These are phyloP conservation scores for Umimayanthus kanabou DNA, from an alignment of 92 coral and sea anemone genomes.

Conservation along the genomic window DNA sequence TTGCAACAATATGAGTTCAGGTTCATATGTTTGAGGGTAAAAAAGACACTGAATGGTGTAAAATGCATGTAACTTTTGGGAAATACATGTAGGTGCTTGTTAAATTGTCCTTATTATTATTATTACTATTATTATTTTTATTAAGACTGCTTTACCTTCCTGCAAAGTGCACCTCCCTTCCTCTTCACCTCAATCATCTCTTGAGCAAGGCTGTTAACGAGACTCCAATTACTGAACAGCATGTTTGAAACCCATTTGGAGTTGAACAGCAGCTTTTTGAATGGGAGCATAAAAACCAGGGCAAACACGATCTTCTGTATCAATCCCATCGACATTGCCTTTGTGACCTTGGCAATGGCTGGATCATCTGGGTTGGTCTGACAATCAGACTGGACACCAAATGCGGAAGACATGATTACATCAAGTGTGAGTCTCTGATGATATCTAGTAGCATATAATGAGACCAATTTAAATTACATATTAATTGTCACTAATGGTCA, in stretches of 20 bases:
- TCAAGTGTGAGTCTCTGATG: conserved; percentile 36
- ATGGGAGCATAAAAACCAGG: conserved; percentile 19
- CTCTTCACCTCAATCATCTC: conserved; percentile 33
- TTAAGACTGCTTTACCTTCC: background rate
- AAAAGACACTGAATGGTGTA: too few relatives aligned
- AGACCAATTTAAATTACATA: too few relatives aligned
- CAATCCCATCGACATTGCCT: conserved; percentile 3
- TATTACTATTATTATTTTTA: background rate
- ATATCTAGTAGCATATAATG: background rate
- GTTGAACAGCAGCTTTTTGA: background rate
- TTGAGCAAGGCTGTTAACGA: background rate
- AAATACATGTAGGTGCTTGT: too few relatives aligned
- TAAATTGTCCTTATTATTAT: background rate
- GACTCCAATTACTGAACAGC: background rate
- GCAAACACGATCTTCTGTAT: conserved; percentile 19
- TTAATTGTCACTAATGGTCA: too few relatives aligned
- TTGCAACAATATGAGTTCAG: too few relatives aligned
- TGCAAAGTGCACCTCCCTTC: conserved; percentile 3
- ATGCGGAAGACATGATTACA: conserved; percentile 42
- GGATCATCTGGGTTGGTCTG: conserved; percentile 29
- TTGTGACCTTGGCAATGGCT: conserved; percentile 10
- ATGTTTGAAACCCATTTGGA: conserved; percentile 23
- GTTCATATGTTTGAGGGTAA: too few relatives aligned
- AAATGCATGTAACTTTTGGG: background rate
- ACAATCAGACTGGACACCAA: conserved; percentile 32